These are phyloP conservation scores for Stictonetta naevosa DNA, from an alignment of 2,113 vertebrate species.

Conservation along the genomic window DNA sequence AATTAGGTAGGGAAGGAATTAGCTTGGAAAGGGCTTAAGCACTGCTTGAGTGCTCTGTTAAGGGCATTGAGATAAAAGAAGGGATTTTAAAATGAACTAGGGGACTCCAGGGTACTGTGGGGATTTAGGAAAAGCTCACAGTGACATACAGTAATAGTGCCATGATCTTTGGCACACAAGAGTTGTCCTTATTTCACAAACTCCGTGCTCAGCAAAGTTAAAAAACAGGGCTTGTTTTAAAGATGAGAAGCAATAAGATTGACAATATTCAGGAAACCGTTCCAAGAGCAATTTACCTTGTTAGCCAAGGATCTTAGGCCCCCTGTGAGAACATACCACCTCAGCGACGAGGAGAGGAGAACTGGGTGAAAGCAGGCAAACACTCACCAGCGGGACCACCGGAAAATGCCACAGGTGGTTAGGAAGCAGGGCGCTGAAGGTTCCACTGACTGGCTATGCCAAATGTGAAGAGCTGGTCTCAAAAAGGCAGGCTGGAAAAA, in stretches of 20 bases:
- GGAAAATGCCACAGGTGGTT: background rate
- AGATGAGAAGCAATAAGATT: background rate
- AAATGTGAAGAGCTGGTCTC: background rate
- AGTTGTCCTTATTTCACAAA: background rate
- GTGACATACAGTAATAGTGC: accelerated
- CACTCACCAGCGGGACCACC: conserved; percentile 54
- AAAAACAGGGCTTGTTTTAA: background rate
- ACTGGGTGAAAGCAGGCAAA: background rate
- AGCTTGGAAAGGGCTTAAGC: background rate
- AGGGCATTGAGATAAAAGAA: background rate
- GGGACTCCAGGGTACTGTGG: background rate
- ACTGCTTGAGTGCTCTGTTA: background rate
- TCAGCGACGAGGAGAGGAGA: background rate
- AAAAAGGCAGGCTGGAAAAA: background rate
- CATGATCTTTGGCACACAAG: accelerated
- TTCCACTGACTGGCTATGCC: conserved; percentile 39
- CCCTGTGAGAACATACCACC: background rate
- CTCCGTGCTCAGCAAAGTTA: background rate
- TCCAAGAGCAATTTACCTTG: conserved; percentile 28
- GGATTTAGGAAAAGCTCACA: background rate
- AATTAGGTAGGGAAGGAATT: background rate
- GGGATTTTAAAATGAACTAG: background rate
- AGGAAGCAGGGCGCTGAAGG: background rate
- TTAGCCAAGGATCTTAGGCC: conserved; percentile 16
- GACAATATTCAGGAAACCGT: background rate